Conservation (phyloP, 2,888 invertebrate genomes). For the Ischnura elegans region DNA sequence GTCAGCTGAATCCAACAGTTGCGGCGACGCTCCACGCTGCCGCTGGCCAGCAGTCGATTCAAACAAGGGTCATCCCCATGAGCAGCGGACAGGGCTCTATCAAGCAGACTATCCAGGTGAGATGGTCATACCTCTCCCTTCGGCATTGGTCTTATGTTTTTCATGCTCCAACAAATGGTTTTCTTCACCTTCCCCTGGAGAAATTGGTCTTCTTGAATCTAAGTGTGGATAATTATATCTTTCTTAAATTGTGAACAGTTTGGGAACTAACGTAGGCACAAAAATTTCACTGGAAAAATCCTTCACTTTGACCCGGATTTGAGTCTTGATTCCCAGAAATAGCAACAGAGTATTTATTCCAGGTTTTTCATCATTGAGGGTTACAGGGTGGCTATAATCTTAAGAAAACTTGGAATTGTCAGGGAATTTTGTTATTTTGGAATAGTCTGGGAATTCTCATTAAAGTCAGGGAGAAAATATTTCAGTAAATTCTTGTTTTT, state of each 20-base stretch:
- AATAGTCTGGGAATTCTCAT: too few species aligned
- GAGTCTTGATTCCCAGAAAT: too few species aligned
- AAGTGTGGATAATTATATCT: not conserved
- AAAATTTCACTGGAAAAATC: too few species aligned
- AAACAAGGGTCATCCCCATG: slow-evolving; percentile 84
- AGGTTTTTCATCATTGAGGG: too few species aligned
- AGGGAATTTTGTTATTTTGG: too few species aligned
- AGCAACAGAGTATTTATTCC: too few species aligned
- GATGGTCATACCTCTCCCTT: not conserved
- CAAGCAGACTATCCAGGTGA: slow-evolving; percentile 83
- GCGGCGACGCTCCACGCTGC: slow-evolving; percentile 68
- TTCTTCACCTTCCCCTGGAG: not conserved
- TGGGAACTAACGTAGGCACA: not conserved
- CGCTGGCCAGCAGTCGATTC: slow-evolving; percentile 75
- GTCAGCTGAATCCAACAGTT: slow-evolving; percentile 50
- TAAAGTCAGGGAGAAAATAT: too few species aligned
- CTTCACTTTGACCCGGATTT: too few species aligned
- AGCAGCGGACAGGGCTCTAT: slow-evolving; percentile 78
- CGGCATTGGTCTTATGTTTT: not conserved
- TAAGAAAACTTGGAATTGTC: too few species aligned
- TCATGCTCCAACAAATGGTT: not conserved
- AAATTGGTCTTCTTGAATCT: not conserved
- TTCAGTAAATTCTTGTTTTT: too few species aligned
- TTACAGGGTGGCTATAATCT: too few species aligned
- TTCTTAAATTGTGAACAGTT: not conserved